Evolutionary conservation across 2,797 vertebrate species (phyloP), one percentile per base, ranked within the genome.

Genomic region (Meriones psammophilus): DNA sequence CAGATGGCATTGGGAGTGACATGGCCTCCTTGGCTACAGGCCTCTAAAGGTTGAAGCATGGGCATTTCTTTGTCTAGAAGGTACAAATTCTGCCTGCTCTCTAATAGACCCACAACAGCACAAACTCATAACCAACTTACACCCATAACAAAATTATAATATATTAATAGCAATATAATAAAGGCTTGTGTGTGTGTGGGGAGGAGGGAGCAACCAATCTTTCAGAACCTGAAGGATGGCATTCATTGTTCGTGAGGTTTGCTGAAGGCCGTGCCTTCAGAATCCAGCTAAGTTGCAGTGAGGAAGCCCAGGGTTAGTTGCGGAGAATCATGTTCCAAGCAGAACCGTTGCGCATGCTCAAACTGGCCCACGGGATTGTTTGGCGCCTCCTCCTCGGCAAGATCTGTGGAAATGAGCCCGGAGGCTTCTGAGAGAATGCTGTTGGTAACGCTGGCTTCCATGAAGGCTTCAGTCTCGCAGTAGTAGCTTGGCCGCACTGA

Each of bases 131-230:
- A 95, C 90, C 76, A 94, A 85, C 88, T 92, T n/a, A 84, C 0
- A 39, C 83, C 54, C 42, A 33, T 77, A 91, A 95, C 83, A 95
- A 92, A 96, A 95, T 92, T 83, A 81, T 74, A 97, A 96, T 97
- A 95, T 96, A 97, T 97, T 97, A 96, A 96, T 94, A 97, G 94
- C 80, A 95, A 97, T 58, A 94, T 33, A 94, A 91, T 58, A 80
- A 92, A 95, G 50, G 14, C 74, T 89, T 85, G 33, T 64, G 88
- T 85, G 33, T 64, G 88, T 39, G 39, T 39, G 6, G 46, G 6
- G 46, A 5, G 42, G 42, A 1, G 50, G 87, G 62, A 71, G 36
- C 39, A 84, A 86, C 46, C 54, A 56, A 1, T 91, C 42, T 89
- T 78, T 87, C 42, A 71, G 93, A 91, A 92, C 42, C 73, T 56